Base-by-base conservation (phyloP, 2,888 invertebrate species). In the Melikaiella ostensackeni region DNA sequence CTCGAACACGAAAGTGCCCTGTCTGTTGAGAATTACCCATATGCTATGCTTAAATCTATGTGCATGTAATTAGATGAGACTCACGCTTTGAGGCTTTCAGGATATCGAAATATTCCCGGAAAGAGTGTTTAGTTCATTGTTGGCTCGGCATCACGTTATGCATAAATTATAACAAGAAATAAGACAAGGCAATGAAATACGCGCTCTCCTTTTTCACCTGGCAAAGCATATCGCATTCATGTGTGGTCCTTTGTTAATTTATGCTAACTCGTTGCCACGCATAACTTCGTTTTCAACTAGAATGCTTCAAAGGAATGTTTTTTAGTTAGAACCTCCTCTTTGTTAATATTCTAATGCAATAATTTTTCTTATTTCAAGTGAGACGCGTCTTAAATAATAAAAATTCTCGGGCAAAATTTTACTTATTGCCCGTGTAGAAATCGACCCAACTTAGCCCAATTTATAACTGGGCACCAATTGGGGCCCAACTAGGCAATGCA, bases 101-200 rank as follows among this genome's bases (percentile, higher is more conserved):
- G 11, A 6, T 70, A 70, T 70, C 50, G 46, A 70, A 50, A 27
- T 70, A 70, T 70, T 70, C 70, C 70, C 19, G 70, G 70, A 70
- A 70, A 70, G 70, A 70, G 70, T 70, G 70, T 70, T 70, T 70
- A 70, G 50, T 70, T 70, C 70, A 70, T 33, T 70, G 70, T 70
- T 55, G 30, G 70, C 50, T 70, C 50, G 33, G 27, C 33, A 70
- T 70, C 70, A 30, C 50, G 70, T 55, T 50, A 70, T 70, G 70
- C 70, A 70, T 70, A 70, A 50, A 30, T 50, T 70, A 70, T 70
- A 70, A 70, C 70, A 33, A 70, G 66, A 70, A 70, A 70, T 50
- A 70, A 70, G 66, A 70, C 66, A 70, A 46, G 46, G 66, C 35
- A 63, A 63, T 63, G 63, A 63, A 63, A 63, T 63, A 66, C 16